Evolutionary conservation across 2,888 invertebrate species (phyloP).

Genomic region (Ditula angustiorana): DNA sequence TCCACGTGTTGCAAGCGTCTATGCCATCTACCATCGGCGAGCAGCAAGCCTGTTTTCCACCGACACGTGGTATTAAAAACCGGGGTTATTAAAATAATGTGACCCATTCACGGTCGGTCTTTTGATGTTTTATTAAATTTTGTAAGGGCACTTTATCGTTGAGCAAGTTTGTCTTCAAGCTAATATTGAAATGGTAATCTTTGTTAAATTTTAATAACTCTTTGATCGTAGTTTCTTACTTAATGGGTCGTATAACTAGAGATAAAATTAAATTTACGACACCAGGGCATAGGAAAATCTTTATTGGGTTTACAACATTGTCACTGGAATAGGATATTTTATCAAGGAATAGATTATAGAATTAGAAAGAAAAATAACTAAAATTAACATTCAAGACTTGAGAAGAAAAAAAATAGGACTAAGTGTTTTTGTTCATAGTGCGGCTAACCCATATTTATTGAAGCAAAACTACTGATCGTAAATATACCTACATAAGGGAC

Average conservation of each 20-base stretch:
- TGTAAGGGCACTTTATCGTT: not conserved
- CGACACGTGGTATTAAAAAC: too few relatives aligned
- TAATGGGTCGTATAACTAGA: conserved; percentile 5
- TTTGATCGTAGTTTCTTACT: conserved; percentile 9
- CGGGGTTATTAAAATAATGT: not conserved
- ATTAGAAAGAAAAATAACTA: too few relatives aligned
- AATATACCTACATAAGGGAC: too few relatives aligned
- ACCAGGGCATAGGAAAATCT: not conserved
- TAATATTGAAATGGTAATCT: conserved; percentile 18
- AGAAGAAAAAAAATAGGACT: too few relatives aligned
- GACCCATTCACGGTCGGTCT: not conserved
- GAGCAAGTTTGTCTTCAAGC: not conserved
- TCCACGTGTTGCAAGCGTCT: too few relatives aligned
- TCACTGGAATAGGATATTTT: not conserved
- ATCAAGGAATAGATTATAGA: too few relatives aligned
- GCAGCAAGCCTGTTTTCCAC: too few relatives aligned
- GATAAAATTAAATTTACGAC: conserved; percentile 16
- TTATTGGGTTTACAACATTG: conserved; percentile 3
- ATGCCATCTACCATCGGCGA: too few relatives aligned
- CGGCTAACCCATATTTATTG: too few relatives aligned
- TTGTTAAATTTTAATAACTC: conserved; percentile 5
- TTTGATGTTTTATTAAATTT: not conserved
- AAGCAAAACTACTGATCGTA: too few relatives aligned
- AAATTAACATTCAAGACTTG: too few relatives aligned
- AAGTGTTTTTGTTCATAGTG: too few relatives aligned